phyloP scores from a whole-genome alignment of 2,888 invertebrate species.

The Hydrotaea cyrtoneurina region DNA sequence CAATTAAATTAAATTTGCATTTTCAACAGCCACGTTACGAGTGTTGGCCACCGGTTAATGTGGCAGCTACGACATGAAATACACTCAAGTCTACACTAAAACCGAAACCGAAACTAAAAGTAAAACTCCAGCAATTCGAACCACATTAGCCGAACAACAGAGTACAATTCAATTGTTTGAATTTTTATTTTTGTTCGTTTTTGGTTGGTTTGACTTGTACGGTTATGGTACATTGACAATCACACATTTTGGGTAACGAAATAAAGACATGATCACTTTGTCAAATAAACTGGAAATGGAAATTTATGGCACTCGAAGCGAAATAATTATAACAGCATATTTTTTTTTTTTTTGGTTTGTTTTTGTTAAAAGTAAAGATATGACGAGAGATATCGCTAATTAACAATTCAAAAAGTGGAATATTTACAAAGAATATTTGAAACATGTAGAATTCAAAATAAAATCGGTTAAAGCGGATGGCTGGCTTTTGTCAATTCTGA shows the following conservation, averaged over 20 bases:
- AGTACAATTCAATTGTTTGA: constrained; percentile 71
- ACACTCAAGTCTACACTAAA: constrained; percentile 52
- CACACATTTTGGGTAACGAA: constrained; percentile 74
- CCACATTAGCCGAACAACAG: constrained; percentile 34
- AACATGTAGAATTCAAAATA: too few relatives aligned
- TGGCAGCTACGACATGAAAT: constrained; percentile 1
- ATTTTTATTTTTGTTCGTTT: constrained; percentile 52
- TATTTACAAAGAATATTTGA: too few relatives aligned
- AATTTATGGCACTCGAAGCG: constrained; percentile 5
- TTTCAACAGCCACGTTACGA: constrained; percentile 59
- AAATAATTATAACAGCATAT: constrained; percentile 10
- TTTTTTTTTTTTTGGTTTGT: constrained; percentile 10
- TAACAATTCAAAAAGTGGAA: too few relatives aligned
- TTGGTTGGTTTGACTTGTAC: constrained; percentile 25
- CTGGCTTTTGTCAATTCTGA: too few relatives aligned
- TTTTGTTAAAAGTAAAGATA: too few relatives aligned
- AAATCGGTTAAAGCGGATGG: too few relatives aligned
- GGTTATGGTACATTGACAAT: constrained; percentile 77
- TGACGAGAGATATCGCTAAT: too few relatives aligned
- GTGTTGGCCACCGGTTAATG: not conserved
- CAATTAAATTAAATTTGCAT: constrained; percentile 68
- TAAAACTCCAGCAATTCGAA: not conserved
- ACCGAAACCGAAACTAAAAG: not conserved
- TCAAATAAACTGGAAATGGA: constrained; percentile 23
- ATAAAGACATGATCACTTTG: constrained; percentile 50